Evolutionary conservation across 2,113 vertebrate species (phyloP).

Genomic region (Toxostoma redivivum): DNA sequence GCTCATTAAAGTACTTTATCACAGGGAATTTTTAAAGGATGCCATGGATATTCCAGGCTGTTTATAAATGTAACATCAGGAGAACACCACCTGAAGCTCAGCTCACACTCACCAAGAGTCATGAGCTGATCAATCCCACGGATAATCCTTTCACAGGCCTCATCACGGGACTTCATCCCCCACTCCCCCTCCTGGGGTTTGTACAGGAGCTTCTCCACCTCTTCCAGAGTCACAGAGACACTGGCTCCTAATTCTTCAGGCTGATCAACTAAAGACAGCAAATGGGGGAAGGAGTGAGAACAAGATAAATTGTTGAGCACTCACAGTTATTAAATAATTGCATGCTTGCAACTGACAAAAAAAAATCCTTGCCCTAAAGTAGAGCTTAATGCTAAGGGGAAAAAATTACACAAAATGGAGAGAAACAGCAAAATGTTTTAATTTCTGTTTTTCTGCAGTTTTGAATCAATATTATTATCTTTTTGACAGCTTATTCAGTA

Average conservation of each 20-base stretch:
- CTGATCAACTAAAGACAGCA: slow-evolving; percentile 71
- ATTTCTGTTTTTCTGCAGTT: neutral
- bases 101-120: slow-evolving; percentile 79
- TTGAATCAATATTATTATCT: neutral
- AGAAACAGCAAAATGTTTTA: neutral
- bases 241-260: slow-evolving; percentile 86
- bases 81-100: neutral
- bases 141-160: slow-evolving; percentile 88
- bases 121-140: slow-evolving; percentile 88
- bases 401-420: neutral
- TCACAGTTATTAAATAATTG: neutral
- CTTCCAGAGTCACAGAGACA: slow-evolving; percentile 86
- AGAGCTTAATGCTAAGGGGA: neutral
- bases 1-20: neutral
- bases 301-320: neutral
- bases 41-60: neutral
- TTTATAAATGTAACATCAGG: neutral
- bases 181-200: slow-evolving; percentile 89
- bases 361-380: neutral
- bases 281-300: neutral
- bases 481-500: neutral
- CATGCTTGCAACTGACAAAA: neutral
- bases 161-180: slow-evolving; percentile 83
- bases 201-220: slow-evolving; percentile 90
- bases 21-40: neutral